These are phyloP conservation scores for Champsocephalus esox DNA, from an alignment of 2,797 vertebrate genomes.

Conservation along the genomic window DNA sequence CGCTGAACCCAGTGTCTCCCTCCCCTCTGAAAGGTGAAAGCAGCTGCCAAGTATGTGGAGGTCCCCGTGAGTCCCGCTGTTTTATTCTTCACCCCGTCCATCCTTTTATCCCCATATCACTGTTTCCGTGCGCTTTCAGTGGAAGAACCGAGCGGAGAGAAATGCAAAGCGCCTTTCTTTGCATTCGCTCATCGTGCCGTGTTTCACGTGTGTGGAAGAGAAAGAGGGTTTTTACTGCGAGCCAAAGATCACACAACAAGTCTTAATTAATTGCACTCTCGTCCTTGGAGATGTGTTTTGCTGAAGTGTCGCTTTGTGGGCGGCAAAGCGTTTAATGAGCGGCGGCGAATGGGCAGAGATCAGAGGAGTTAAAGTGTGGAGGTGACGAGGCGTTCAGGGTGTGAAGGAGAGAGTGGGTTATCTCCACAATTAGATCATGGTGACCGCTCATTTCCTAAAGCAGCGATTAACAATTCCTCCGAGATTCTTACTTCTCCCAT, in stretches of 20 bases:
- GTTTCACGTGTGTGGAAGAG: slow-evolving; percentile 46
- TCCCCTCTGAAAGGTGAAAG: slow-evolving; percentile 89
- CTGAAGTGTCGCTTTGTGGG: slow-evolving; percentile 70
- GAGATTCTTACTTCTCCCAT: slow-evolving; percentile 35
- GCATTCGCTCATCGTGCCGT: slow-evolving; percentile 10
- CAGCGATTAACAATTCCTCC: slow-evolving; percentile 49
- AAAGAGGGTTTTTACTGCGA: slow-evolving; percentile 42
- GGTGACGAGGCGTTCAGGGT: slow-evolving; percentile 39
- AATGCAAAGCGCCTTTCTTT: slow-evolving; percentile 34
- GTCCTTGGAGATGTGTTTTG: slow-evolving; percentile 68
- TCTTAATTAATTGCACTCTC: slow-evolving; percentile 77
- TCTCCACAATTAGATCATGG: slow-evolving; percentile 40
- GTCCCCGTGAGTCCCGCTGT: slow-evolving; percentile 91
- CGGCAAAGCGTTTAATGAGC: slow-evolving; percentile 60
- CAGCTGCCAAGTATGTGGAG: slow-evolving; percentile 97
- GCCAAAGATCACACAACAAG: slow-evolving; percentile 68
- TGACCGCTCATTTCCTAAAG: slow-evolving; percentile 33
- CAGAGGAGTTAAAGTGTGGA: slow-evolving; percentile 45
- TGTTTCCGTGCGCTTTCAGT: slow-evolving; percentile 27
- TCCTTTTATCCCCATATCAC: slow-evolving; percentile 31
- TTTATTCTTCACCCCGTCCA: slow-evolving; percentile 38
- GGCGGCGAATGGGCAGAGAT: slow-evolving; percentile 52
- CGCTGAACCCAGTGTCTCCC: slow-evolving; percentile 43
- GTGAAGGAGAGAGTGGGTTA: slow-evolving; percentile 32
- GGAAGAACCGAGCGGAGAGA: background rate